phyloP scores from a whole-genome alignment of 1,140 invertebrate species.

The Neodiprion pinetum region DNA sequence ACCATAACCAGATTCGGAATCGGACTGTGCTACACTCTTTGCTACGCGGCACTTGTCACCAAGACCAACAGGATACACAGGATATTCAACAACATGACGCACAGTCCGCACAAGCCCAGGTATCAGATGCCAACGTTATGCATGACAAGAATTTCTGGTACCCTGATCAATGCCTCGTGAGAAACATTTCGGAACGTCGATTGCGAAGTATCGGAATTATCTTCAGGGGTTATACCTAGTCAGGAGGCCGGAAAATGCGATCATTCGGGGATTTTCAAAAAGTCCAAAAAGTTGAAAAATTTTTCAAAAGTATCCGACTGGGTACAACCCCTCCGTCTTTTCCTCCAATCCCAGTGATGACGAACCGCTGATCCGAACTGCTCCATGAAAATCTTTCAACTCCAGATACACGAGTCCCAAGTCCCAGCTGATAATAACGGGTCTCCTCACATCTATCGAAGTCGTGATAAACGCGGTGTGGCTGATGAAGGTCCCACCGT shows the following conservation, averaged over 20 bases:
- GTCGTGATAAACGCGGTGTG: conserved; percentile 63
- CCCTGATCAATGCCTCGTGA: too few relatives aligned
- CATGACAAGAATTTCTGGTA: background rate
- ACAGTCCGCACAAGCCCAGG: conserved; percentile 52
- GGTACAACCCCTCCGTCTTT: too few relatives aligned
- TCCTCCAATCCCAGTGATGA: too few relatives aligned
- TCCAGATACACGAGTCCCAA: conserved; percentile 61
- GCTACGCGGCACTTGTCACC: conserved; percentile 67
- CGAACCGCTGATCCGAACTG: too few relatives aligned
- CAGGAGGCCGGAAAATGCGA: too few relatives aligned
- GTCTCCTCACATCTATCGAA: conserved; percentile 62
- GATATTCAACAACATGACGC: conserved; percentile 60
- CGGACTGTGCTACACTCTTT: conserved; percentile 64
- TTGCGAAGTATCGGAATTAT: too few relatives aligned
- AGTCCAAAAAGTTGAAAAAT: too few relatives aligned
- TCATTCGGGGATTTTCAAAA: too few relatives aligned
- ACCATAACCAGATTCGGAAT: conserved; percentile 65
- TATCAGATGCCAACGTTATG: conserved; percentile 21
- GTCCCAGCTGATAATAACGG: conserved; percentile 65
- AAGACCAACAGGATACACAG: conserved; percentile 68
- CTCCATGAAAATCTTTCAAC: background rate
- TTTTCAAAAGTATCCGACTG: too few relatives aligned
- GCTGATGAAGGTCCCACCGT: conserved; percentile 61
- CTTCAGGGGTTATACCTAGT: too few relatives aligned
- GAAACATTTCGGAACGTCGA: too few relatives aligned